A percentile compares a stretch with the other conserved stretches of the same genome.
phyloP scores from a whole-genome alignment of 2,113 vertebrate genomes.

The Periophthalmodon schlosseri region DNA sequence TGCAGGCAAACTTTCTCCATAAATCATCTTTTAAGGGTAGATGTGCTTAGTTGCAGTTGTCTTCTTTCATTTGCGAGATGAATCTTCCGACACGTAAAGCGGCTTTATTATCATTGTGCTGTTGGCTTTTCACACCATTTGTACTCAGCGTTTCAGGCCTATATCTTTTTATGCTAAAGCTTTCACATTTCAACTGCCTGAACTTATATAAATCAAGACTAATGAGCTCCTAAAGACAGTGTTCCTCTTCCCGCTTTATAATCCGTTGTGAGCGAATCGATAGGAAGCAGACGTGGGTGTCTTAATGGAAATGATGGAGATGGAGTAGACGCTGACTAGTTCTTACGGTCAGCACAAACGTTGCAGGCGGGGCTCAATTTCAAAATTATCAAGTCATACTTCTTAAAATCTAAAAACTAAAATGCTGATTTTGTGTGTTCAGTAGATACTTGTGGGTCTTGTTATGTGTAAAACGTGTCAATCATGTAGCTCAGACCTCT shows the following conservation, averaged over 20 bases:
- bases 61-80: not conserved
- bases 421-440: not conserved
- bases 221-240: not conserved
- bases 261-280: not conserved
- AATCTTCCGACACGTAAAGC: not conserved
- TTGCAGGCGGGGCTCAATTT: not conserved
- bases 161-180: not conserved
- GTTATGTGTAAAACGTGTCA: not conserved
- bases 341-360: not conserved
- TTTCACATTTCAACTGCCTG: not conserved
- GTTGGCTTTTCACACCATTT: not conserved
- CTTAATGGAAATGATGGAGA: not conserved
- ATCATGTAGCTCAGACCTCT: not conserved
- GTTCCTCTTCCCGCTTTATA: not conserved
- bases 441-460: not conserved
- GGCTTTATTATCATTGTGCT: not conserved
- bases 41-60: conserved; percentile 1
- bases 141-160: not conserved
- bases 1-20: not conserved
- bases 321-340: not conserved
- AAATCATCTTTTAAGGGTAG: not conserved
- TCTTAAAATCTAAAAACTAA: not conserved
- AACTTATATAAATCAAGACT: not conserved
- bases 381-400: not conserved
- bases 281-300: not conserved